Percentiles rank a stretch among this genome's conserved stretches.
phyloP scores from a whole-genome alignment of 2,797 vertebrate species.

The Danio aesculapii region DNA sequence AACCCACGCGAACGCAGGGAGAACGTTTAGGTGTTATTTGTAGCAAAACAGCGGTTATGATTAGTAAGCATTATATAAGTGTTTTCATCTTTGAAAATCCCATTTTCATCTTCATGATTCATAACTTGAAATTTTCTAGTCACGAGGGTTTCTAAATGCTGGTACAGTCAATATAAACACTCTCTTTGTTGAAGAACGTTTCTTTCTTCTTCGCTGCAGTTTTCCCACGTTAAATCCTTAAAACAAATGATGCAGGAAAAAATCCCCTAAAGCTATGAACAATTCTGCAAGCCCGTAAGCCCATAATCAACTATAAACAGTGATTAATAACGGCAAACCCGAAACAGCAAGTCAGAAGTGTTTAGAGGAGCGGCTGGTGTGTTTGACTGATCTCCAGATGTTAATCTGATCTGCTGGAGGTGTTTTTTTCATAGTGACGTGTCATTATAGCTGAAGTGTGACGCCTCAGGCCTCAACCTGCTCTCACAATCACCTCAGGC shows the following conservation, averaged over 20 bases:
- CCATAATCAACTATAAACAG: background rate
- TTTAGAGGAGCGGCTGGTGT: background rate
- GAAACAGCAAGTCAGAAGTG: background rate
- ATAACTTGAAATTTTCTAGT: background rate
- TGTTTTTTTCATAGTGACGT: conserved; percentile 31
- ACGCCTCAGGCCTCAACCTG: conserved; percentile 55
- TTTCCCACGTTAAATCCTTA: background rate
- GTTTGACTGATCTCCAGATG: conserved; percentile 17
- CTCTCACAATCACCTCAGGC: background rate
- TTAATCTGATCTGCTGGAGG: conserved; percentile 35
- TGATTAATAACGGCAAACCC: conserved; percentile 14
- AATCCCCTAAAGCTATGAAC: background rate
- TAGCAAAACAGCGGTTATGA: no score
- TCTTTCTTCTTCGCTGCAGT: background rate
- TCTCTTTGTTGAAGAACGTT: background rate
- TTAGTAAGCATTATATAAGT: no score
- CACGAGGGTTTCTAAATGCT: background rate
- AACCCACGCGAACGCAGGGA: no score
- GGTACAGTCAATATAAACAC: background rate
- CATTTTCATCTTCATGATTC: background rate
- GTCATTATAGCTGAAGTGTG: conserved; percentile 46
- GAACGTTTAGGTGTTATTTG: no score
- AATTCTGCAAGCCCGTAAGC: background rate
- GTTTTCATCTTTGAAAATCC: background rate
- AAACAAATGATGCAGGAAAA: background rate